Percentiles rank a stretch among this genome's conserved stretches.
Evolutionary conservation across 2,113 vertebrate species (phyloP).

Genomic region (Paraplagusia blochii): DNA sequence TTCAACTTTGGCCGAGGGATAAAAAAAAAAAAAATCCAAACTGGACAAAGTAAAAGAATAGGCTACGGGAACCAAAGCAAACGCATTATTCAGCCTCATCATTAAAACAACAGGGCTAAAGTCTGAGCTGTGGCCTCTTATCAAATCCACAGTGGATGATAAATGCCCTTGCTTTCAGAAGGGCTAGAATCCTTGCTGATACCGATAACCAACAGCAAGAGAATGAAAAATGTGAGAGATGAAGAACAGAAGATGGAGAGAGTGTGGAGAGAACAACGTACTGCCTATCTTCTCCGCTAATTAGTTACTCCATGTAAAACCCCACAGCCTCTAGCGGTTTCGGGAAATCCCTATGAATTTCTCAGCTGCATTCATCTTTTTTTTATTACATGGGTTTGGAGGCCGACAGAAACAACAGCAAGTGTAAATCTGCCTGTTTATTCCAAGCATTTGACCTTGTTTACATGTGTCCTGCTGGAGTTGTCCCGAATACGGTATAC

Average conservation of each 20-base stretch:
- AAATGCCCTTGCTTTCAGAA: conserved; percentile 58
- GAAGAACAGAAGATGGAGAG: neutral
- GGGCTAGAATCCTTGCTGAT: conserved; percentile 49
- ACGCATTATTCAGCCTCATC: conserved; percentile 47
- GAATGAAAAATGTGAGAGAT: conserved; percentile 26
- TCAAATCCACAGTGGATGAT: conserved; percentile 63
- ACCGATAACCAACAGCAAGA: conserved; percentile 52
- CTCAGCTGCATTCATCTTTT: conserved; percentile 10
- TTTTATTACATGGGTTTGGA: conserved; percentile 9
- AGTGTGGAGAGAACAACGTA: conserved; percentile 15
- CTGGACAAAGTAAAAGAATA: conserved; percentile 2
- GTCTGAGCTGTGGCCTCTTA: conserved; percentile 60
- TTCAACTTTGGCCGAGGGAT: conserved; percentile 9
- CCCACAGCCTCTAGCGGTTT: conserved; percentile 39
- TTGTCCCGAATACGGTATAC: conserved; percentile 28
- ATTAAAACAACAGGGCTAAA: conserved; percentile 69
- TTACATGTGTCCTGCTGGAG: conserved; percentile 17
- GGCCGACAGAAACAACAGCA: conserved; percentile 21
- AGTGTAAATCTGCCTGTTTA: neutral
- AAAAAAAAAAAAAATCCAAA: neutral
- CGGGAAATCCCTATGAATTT: conserved; percentile 47
- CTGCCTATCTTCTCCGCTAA: conserved; percentile 63
- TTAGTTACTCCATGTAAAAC: conserved; percentile 62
- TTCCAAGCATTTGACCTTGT: conserved; percentile 19
- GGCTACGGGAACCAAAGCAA: conserved; percentile 19